Base-by-base conservation (phyloP, 2,888 invertebrate species). In the Chalcis sispes region DNA sequence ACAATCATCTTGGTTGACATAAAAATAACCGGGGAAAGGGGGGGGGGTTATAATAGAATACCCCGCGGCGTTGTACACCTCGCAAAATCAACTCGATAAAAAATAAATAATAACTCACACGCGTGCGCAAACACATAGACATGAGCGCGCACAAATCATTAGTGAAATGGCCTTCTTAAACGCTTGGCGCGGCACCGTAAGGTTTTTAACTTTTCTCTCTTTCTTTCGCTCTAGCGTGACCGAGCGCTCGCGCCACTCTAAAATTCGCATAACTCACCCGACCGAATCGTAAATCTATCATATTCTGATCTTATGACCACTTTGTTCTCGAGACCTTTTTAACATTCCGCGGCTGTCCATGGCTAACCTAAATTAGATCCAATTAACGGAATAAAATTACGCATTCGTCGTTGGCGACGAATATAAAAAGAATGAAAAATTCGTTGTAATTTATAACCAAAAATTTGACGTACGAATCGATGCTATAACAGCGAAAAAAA, bases 211-310 rank as follows among this genome's bases (percentile, higher is more conserved):
- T 48, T 20, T 32, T 56, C 13, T 15, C 10, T 42, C 10, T 40
- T 18, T 59, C 4, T 59, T 40, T 29, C 52, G 2, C 61, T 23
- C 3, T 27, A 10, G 42, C 23, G 27, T n/a, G n/a, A n/a, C n/a
- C n/a, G n/a, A n/a, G n/a, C n/a, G n/a, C n/a, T n/a, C 59, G 27
- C n/a, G 54, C 29, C 25, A 15, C 25, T 59, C 46, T 32, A 25
- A 40, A 25, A 32, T 56, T 32, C 46, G 7, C 58, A 65, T 36
- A 58, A 59, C 48, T 65, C 46, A 36, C 58, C 10, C 8, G 23
- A 18, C 8, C 48, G 50, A 48, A 46, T 42, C 54, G 61, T 75
- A 75, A 75, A 75, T 66, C 54, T 18, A 48, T 75, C 67, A 36
- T 20, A 48, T 48, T 32, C 25, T n/a, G 54, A 48, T 50, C 46